Evolutionary conservation across 2,888 invertebrate genomes (phyloP).

Genomic region (Xestoiulus laeticollis): DNA sequence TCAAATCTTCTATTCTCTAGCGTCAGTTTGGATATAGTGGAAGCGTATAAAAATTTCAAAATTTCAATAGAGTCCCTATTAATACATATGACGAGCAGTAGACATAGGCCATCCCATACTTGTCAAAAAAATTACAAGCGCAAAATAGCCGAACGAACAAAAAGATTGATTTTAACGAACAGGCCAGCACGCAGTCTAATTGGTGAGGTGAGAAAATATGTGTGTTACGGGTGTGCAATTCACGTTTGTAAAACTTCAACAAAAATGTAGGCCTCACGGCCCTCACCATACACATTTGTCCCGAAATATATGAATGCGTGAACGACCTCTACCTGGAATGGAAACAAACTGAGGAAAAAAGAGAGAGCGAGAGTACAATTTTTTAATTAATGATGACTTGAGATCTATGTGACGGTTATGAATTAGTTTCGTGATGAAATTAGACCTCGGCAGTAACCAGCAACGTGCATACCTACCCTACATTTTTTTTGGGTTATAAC

Average conservation of each 20-base stretch:
- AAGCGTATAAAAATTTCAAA: neutral
- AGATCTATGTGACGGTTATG: constrained; percentile 6
- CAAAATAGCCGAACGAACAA: constrained; percentile 20
- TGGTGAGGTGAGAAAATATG: constrained; percentile 18
- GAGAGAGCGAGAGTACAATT: constrained; percentile 30
- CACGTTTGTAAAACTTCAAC: constrained; percentile 32
- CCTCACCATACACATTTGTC: constrained; percentile 25
- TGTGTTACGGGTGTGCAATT: constrained; percentile 36
- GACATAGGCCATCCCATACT: constrained; percentile 15
- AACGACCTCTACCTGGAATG: constrained; percentile 22
- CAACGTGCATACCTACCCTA: neutral
- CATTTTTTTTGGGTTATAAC: neutral
- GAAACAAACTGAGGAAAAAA: neutral
- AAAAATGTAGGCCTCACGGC: constrained; percentile 21
- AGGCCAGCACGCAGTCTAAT: constrained; percentile 31
- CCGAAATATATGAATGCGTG: constrained; percentile 1
- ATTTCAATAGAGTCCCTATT: constrained; percentile 22
- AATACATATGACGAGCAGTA: constrained; percentile 23
- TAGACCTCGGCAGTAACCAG: constrained; percentile 13
- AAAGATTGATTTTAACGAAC: constrained; percentile 26
- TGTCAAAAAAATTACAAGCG: constrained; percentile 11
- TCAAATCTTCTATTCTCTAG: neutral
- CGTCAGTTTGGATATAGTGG: neutral
- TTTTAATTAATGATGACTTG: constrained; percentile 32
- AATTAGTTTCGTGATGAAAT: constrained; percentile 33